A percentile compares a stretch with the other conserved stretches of the same genome.
These are phyloP conservation scores for Nansenia antarctica DNA, from an alignment of 2,113 vertebrate genomes.

Conservation along the genomic window DNA sequence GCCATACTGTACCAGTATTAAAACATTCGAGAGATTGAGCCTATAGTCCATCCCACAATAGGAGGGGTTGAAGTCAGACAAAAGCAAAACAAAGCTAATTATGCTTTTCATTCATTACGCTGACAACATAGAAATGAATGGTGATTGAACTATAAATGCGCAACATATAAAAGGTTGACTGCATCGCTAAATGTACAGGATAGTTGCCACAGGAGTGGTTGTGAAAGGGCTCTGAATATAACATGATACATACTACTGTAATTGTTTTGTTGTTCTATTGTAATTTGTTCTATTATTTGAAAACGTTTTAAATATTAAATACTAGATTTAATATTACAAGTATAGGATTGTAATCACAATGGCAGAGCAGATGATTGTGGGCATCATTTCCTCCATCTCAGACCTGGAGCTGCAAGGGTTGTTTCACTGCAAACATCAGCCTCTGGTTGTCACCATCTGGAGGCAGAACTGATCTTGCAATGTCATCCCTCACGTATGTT, in stretches of 20 bases:
- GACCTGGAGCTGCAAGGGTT: background rate
- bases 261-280: too few species aligned
- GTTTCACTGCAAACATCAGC: background rate
- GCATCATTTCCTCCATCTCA: background rate
- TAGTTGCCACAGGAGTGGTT: background rate
- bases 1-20: background rate
- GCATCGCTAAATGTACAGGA: background rate
- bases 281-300: background rate
- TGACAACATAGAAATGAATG: conserved; percentile 3
- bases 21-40: background rate
- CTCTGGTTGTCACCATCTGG: background rate
- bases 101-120: too few species aligned
- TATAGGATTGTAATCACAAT: background rate
- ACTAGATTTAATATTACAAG: background rate
- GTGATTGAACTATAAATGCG: background rate
- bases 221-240: background rate
- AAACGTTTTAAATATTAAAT: too few species aligned
- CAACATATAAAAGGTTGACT: background rate
- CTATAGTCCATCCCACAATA: background rate
- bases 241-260: background rate
- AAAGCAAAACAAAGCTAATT: background rate
- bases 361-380: background rate
- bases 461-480: background rate
- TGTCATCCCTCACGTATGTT: conserved; percentile 1
- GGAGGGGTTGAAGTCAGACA: background rate